Evolutionary conservation across 2,888 invertebrate genomes (phyloP), one percentile per base, ranked within the genome.

Genomic region (Hirtodrosophila histrioides): DNA sequence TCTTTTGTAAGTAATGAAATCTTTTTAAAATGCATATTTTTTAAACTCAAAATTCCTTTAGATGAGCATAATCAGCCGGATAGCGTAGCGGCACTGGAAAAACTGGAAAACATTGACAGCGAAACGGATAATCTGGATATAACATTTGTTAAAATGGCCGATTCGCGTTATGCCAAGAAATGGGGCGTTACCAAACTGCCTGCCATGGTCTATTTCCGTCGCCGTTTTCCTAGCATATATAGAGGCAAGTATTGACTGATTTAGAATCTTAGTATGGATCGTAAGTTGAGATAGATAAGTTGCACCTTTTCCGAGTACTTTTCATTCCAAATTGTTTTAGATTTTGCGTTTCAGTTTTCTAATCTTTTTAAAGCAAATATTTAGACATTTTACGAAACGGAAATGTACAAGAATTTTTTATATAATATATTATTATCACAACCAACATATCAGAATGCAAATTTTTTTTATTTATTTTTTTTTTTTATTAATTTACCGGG

Each of bases 111-210:
- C 79, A 98, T 98, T 79, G 98, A 99, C 89, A 97, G 97, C 81
- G 98, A 98, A 92, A 97, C 97, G 0, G 97, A 98, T 89, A 97
- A 97, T 91, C 93, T 98, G 88, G 97, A 98, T 88, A 97, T 98
- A 72, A 97, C 97, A 2, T 97, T 98, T 90, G 97, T 98, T 0
- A 97, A 98, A 92, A 97, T 98, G 95, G 95, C 96, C 58, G 98
- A 98, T 91, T 94, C 96, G 0, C 94, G 97, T 39, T 98, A 97
- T 90, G 98, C 98, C 10, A 94, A 97, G 54, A 98, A 97, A 92
- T 98, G 98, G 96, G 98, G 98, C 23, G 97, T 98, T 11, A 97
- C 96, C 0, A 96, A 97, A 90, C 92, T 98, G 67, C 98, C 98
- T 9, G 96, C 97, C 2, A 95, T 98, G 76, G 97, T 98, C 3